A percentile compares a stretch with the other conserved stretches of the same genome.
Evolutionary conservation across 1,140 invertebrate species (phyloP).

Genomic region (Anoplophora glabripennis): DNA sequence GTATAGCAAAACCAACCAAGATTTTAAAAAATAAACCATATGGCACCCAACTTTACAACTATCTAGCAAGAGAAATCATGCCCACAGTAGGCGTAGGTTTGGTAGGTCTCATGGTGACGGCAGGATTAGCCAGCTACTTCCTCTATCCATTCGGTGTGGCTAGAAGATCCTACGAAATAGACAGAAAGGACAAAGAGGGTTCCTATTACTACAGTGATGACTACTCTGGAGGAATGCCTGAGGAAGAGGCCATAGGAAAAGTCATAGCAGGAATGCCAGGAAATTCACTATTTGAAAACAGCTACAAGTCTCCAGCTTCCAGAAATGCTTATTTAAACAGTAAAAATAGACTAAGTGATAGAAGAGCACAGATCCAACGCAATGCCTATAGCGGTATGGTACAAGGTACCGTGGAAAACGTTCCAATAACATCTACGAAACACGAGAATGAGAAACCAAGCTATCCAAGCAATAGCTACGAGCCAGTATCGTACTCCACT

Average conservation of each 20-base stretch:
- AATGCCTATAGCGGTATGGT: slow-evolving; percentile 13
- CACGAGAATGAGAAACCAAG: not conserved
- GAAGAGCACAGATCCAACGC: slow-evolving; percentile 24
- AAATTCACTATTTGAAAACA: slow-evolving; percentile 29
- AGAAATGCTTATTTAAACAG: slow-evolving; percentile 28
- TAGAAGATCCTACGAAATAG: slow-evolving; percentile 63
- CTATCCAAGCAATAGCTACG: slow-evolving; percentile 15
- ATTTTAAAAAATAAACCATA: slow-evolving; percentile 55
- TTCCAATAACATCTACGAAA: slow-evolving; percentile 6
- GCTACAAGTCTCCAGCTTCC: slow-evolving; percentile 28
- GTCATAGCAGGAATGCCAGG: slow-evolving; percentile 69
- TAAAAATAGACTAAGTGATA: slow-evolving; percentile 26
- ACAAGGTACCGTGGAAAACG: slow-evolving; percentile 32
- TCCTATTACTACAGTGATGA: slow-evolving; percentile 63
- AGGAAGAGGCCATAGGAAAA: slow-evolving; percentile 72
- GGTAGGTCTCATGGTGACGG: slow-evolving; percentile 66
- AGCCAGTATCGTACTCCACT: slow-evolving; percentile 4
- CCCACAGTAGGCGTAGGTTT: slow-evolving; percentile 73
- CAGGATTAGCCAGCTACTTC: slow-evolving; percentile 72
- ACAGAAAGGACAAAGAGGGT: slow-evolving; percentile 59
- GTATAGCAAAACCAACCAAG: slow-evolving; percentile 51
- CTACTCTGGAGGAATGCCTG: slow-evolving; percentile 63
- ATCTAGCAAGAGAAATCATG: slow-evolving; percentile 74
- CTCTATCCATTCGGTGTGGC: slow-evolving; percentile 70
- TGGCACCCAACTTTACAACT: slow-evolving; percentile 73